phyloP scores from a whole-genome alignment of 1,140 invertebrate species.

The Phenacoccus solenopsis region DNA sequence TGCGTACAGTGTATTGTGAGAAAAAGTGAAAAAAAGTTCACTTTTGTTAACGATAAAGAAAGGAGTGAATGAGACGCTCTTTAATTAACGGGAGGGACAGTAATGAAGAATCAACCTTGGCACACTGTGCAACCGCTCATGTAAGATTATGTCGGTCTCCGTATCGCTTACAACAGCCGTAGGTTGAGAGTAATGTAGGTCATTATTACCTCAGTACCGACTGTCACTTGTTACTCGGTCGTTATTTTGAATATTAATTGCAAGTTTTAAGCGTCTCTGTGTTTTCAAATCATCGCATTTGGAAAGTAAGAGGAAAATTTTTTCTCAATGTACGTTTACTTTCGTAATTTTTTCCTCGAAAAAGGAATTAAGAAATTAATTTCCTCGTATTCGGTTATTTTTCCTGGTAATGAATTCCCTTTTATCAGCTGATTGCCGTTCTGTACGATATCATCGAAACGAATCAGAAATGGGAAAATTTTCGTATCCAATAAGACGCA shows the following conservation, averaged over 20 bases:
- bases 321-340: too few species aligned
- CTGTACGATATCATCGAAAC: too few species aligned
- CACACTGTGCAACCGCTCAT: not conserved
- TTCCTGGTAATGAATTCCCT: too few species aligned
- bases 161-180: not conserved
- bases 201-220: not conserved
- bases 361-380: too few species aligned
- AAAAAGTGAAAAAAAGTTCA: not conserved
- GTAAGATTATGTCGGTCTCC: not conserved
- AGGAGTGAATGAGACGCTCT: not conserved
- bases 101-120: constrained; percentile 1
- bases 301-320: too few species aligned
- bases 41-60: not conserved
- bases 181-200: constrained; percentile 1
- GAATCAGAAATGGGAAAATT: too few species aligned
- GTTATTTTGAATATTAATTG: not conserved
- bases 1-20: too few species aligned
- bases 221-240: not conserved
- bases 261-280: not conserved
- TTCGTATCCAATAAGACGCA: too few species aligned
- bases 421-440: too few species aligned
- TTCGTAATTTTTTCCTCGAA: too few species aligned
- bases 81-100: not conserved
- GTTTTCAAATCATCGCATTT: too few species aligned
- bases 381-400: too few species aligned